A percentile compares a stretch with the other conserved stretches of the same genome.
Conservation (phyloP, 1,140 invertebrate species). For the Nylanderia fulva region DNA sequence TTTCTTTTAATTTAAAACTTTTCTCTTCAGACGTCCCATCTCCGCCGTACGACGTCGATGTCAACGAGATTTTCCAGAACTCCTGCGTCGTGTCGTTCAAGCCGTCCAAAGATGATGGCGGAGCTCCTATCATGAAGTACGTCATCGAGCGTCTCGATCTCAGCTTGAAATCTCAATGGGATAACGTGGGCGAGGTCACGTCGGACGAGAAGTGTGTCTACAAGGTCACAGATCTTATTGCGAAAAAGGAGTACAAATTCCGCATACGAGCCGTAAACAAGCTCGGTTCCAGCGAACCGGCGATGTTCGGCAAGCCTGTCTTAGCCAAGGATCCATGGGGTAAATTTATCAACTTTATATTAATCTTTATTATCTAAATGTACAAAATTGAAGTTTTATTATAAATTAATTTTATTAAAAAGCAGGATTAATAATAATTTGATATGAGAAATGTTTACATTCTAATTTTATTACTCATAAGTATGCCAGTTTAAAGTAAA, state of each 20-base stretch:
- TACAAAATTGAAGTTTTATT: too few relatives aligned
- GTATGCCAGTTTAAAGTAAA: background rate
- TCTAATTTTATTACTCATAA: background rate
- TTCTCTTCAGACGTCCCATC: constrained; percentile 90
- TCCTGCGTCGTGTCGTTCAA: constrained; percentile 97
- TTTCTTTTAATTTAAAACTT: background rate
- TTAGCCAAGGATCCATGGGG: constrained; percentile 99
- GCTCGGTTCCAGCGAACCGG: constrained; percentile 94
- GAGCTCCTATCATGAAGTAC: constrained; percentile 95
- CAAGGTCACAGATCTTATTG: constrained; percentile 94
- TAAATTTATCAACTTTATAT: constrained; percentile 83
- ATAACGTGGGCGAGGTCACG: constrained; percentile 91
- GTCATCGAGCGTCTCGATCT: constrained; percentile 97
- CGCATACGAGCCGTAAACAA: constrained; percentile 97
- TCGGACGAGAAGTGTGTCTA: constrained; percentile 89
- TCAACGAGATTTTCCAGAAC: constrained; percentile 96
- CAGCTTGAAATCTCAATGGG: constrained; percentile 95
- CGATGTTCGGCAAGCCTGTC: constrained; percentile 93
- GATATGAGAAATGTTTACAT: background rate
- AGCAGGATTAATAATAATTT: background rate
- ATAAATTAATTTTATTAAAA: background rate
- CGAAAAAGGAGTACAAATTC: constrained; percentile 97
- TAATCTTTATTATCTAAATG: background rate
- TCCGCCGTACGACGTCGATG: constrained; percentile 95
- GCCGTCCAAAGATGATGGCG: constrained; percentile 96